Evolutionary conservation across 2,888 invertebrate genomes (phyloP), one percentile per base, ranked within the genome.

Genomic region (Cheilosia pagana): DNA sequence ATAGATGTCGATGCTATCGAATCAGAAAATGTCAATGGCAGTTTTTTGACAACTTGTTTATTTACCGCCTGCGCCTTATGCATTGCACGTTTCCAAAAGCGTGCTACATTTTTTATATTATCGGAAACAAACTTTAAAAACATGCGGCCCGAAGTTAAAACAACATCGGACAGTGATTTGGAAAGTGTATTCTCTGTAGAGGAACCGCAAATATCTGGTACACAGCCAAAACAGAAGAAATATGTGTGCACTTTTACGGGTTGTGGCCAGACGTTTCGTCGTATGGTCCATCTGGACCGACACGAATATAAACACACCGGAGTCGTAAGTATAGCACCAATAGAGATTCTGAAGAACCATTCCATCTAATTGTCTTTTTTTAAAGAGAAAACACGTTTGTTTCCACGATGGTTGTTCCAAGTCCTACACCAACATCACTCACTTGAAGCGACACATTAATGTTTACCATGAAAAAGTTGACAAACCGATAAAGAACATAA

Each of bases 381-480:
- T 85, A 71, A 25, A 92, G 95, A 94, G 93, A 91, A 93, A 94
- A 7, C 94, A 93, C 88, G 90, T 91, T 25, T 95, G 95, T 87
- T 88, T 90, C 14, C 92, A 93, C 87, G 91, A 92, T n/a, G 93
- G 93, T 43, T 95, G 95, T 87, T 88, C 88, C 4, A 95, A 95
- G 89, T 91, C 93, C 1, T 95, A 95, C 81, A 93, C 93, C 2
- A 94, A 93, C 87, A 92, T 93, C 74, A 93, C 93, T 10, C 95
- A 95, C 88, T 90, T 95, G 62, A 94, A 94, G 88, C 93, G 95
- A 0, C 95, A 95, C 87, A 88, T 92, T 55, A 92, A 92, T 55
- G 92, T 89, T 63, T 92, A 90, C 3, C 94, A 93, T 87, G 92
- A 92, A 86, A 90, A 91, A 5, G 39, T 45, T 2, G 79, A 83